phyloP scores from a whole-genome alignment of 2,797 vertebrate species.

The Cyclura pinguis region DNA sequence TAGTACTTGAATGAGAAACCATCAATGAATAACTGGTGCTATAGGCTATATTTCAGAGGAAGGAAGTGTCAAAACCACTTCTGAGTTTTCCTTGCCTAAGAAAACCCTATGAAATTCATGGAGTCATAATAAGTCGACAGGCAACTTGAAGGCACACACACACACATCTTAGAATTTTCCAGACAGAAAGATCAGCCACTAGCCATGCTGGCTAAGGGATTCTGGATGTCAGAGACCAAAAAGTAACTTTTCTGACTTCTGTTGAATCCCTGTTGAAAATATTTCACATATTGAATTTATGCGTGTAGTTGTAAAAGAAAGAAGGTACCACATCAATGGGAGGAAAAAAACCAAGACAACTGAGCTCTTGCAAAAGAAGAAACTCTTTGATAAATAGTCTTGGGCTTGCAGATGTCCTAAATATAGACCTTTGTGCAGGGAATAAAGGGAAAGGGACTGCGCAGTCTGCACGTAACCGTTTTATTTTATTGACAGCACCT shows the following conservation, averaged over 20 bases:
- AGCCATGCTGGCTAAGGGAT: neutral
- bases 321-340: neutral
- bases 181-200: too few species aligned
- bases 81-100: too few species aligned
- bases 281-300: neutral
- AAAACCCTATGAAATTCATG: too few species aligned
- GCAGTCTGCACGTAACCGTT: neutral
- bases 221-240: neutral
- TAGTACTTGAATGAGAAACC: too few species aligned
- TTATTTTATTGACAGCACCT: constrained; percentile 20
- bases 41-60: too few species aligned
- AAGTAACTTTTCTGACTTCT: neutral
- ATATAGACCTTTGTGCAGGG: neutral
- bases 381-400: constrained; percentile 12
- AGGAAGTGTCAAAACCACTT: too few species aligned
- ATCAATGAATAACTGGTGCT: too few species aligned
- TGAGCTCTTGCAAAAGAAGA: neutral
- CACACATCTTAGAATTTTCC: neutral
- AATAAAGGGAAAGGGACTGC: constrained; percentile 4
- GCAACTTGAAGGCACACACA: too few species aligned
- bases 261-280: neutral
- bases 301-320: neutral
- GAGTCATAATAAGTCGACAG: too few species aligned
- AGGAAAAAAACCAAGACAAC: too few species aligned
- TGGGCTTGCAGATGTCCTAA: neutral